These are phyloP conservation scores for Malthinus seriepunctatus DNA, from an alignment of 2,888 invertebrate genomes.

Conservation along the genomic window DNA sequence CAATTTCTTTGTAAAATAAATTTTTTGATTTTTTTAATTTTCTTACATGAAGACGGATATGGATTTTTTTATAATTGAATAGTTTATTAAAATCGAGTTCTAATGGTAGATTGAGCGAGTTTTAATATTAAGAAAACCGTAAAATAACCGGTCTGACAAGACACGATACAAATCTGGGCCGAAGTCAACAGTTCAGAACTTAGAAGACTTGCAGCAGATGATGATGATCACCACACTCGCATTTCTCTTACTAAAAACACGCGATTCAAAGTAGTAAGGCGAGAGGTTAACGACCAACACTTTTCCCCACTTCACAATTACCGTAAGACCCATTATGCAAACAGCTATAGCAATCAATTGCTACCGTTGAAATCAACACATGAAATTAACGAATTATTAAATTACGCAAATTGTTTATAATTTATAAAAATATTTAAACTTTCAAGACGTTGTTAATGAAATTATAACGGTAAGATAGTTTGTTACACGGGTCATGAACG, in stretches of 20 bases:
- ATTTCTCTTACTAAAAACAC: constrained; percentile 38
- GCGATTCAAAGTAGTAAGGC: constrained; percentile 30
- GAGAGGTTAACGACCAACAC: constrained; percentile 37
- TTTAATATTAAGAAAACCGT: constrained; percentile 24
- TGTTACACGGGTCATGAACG: too few species aligned
- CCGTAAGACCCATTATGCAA: constrained; percentile 35
- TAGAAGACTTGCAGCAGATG: constrained; percentile 33
- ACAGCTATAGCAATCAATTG: constrained; percentile 30
- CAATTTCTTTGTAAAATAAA: not conserved
- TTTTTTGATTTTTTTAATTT: too few species aligned
- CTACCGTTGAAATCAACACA: constrained; percentile 13
- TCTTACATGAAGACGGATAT: too few species aligned
- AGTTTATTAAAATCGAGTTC: not conserved
- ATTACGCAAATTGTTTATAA: not conserved
- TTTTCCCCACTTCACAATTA: constrained; percentile 30
- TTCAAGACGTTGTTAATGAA: too few species aligned
- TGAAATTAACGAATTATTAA: constrained; percentile 8
- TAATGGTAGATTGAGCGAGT: constrained; percentile 1
- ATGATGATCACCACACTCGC: constrained; percentile 29
- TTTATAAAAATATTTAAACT: too few species aligned
- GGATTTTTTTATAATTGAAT: not conserved
- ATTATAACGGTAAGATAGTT: too few species aligned
- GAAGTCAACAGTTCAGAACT: constrained; percentile 39
- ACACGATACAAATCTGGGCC: constrained; percentile 37
- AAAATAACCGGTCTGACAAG: constrained; percentile 30